These are phyloP conservation scores for Xanthia togata DNA, from an alignment of 2,888 invertebrate genomes.

Conservation along the genomic window DNA sequence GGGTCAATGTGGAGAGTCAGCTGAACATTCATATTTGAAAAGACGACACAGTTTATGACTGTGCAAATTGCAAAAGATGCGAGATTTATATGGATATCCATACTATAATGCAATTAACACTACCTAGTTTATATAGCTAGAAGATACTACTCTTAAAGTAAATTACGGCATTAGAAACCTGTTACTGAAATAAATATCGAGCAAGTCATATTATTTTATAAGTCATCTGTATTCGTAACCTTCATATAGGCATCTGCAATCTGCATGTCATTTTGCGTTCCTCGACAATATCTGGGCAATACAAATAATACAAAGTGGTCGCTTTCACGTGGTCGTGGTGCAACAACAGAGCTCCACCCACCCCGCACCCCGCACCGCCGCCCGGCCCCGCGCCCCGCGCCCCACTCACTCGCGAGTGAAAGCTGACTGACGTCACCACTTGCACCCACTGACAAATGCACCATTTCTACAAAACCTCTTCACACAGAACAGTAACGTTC, in stretches of 20 bases:
- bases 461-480: conserved; percentile 59
- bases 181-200: background rate
- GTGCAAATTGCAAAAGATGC: background rate
- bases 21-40: background rate
- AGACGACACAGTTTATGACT: background rate
- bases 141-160: background rate
- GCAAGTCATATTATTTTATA: conserved; percentile 2
- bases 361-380: conserved; percentile 16
- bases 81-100: background rate
- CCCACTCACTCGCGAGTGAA: conserved; percentile 76
- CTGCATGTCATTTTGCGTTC: conserved; percentile 54
- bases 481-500: conserved; percentile 45
- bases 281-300: conserved; percentile 64
- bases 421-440: conserved; percentile 83
- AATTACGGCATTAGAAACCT: conserved; percentile 26
- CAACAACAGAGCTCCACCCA: conserved; percentile 67
- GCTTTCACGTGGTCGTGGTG: conserved; percentile 84
- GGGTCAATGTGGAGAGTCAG: background rate
- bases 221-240: conserved; percentile 29
- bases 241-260: conserved; percentile 38
- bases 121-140: background rate
- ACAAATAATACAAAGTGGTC: conserved; percentile 73
- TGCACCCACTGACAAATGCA: conserved; percentile 76
- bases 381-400: background rate
- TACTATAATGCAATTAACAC: background rate